phyloP scores from a whole-genome alignment of 2,113 vertebrate genomes.

The Hippoglossus stenolepis region DNA sequence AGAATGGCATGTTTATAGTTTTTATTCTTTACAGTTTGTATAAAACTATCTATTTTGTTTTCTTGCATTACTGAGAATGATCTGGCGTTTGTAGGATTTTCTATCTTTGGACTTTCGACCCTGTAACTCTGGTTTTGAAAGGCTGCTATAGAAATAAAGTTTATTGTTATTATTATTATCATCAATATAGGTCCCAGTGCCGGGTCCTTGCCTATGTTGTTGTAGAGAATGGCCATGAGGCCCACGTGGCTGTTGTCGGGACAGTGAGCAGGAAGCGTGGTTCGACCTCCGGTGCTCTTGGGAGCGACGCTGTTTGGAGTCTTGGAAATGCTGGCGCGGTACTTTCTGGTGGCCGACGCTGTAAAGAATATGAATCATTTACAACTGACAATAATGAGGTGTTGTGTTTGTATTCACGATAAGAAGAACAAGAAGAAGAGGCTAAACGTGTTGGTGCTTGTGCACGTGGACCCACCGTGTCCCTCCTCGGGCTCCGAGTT shows the following conservation, averaged over 20 bases:
- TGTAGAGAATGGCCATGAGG: slow-evolving; percentile 90
- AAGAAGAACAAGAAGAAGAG: not conserved
- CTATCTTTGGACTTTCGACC: no score
- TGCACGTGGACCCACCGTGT: slow-evolving; percentile 60
- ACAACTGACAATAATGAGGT: not conserved
- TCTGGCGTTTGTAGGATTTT: no score
- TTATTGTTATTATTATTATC: no score
- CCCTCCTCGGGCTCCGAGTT: slow-evolving; percentile 86
- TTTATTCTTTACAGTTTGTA: no score
- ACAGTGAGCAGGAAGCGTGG: slow-evolving; percentile 82
- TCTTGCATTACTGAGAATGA: no score
- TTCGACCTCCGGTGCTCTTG: slow-evolving; percentile 77
- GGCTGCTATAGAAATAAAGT: no score
- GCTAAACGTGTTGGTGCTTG: not conserved
- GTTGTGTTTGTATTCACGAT: not conserved
- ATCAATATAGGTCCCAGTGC: not conserved
- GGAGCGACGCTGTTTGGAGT: slow-evolving; percentile 40
- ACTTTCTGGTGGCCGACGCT: slow-evolving; percentile 73
- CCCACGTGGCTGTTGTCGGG: slow-evolving; percentile 88
- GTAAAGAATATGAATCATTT: not conserved
- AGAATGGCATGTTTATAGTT: no score
- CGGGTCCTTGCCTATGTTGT: slow-evolving; percentile 86
- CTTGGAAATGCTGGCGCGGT: slow-evolving; percentile 73
- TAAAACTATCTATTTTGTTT: no score
- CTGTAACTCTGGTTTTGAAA: no score